These are phyloP conservation scores for Falco berigora DNA, from an alignment of 2,797 vertebrate species.

Conservation along the genomic window DNA sequence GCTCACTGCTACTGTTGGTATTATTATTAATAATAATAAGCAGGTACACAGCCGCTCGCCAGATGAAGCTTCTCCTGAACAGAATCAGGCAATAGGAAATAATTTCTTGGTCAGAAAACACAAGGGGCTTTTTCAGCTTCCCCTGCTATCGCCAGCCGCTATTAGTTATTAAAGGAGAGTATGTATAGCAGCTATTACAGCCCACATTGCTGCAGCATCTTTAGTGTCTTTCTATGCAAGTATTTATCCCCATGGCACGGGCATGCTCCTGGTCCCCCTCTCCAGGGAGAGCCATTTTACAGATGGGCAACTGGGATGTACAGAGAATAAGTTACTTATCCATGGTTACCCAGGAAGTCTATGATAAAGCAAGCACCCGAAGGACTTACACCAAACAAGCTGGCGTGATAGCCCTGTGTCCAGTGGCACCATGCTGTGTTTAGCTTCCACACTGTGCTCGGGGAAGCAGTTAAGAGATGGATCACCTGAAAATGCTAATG, in stretches of 20 bases:
- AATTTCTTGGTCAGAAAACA: background rate
- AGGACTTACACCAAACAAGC: background rate
- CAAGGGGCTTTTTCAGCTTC: background rate
- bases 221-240: background rate
- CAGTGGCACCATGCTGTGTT: background rate
- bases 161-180: background rate
- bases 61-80: background rate
- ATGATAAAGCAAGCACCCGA: background rate
- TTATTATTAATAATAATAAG: background rate
- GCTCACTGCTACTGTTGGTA: background rate
- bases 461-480: background rate
- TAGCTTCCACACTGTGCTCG: accelerated
- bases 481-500: accelerated
- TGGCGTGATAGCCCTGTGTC: accelerated
- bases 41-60: background rate
- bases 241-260: accelerated
- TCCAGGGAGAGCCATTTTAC: background rate
- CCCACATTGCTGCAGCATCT: background rate
- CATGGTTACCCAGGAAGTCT: background rate
- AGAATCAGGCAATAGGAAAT: background rate
- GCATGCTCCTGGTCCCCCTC: background rate
- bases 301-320: background rate
- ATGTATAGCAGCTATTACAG: background rate
- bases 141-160: background rate
- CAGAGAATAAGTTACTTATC: background rate